Conservation (phyloP, 1,140 invertebrate species). For the Doryteuthis pealeii region DNA sequence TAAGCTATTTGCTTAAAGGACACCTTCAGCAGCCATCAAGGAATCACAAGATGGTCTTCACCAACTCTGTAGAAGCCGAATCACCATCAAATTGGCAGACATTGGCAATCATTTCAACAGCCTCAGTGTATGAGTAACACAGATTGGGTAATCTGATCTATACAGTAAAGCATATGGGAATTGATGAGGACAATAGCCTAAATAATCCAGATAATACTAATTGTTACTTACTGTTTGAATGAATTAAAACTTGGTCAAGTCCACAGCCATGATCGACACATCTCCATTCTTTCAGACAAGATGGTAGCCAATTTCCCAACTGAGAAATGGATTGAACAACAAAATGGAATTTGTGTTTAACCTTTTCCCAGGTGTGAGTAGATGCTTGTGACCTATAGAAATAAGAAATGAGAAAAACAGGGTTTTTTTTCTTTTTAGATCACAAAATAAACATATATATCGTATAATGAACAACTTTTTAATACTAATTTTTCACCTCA, state of each 20-base stretch:
- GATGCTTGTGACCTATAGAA: not conserved
- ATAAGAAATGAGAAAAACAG: not conserved
- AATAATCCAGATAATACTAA: no score
- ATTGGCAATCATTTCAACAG: no score
- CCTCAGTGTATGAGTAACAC: no score
- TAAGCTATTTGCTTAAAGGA: no score
- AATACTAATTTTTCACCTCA: no score
- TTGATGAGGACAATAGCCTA: no score
- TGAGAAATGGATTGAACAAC: constrained; percentile 26
- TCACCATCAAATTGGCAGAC: no score
- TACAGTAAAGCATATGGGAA: no score
- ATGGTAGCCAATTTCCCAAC: constrained; percentile 41
- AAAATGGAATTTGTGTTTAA: constrained; percentile 28
- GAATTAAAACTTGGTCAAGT: constrained; percentile 34
- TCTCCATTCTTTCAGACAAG: constrained; percentile 35
- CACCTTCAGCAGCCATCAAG: no score
- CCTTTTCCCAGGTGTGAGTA: not conserved
- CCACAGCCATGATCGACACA: constrained; percentile 47
- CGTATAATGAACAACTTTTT: not conserved
- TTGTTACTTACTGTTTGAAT: constrained; percentile 17
- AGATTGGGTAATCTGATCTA: no score
- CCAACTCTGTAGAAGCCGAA: no score
- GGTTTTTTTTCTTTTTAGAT: not conserved
- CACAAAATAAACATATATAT: not conserved
- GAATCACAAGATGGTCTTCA: no score